These are phyloP conservation scores for Apis florea DNA, from an alignment of 1,140 invertebrate species.

Conservation along the genomic window DNA sequence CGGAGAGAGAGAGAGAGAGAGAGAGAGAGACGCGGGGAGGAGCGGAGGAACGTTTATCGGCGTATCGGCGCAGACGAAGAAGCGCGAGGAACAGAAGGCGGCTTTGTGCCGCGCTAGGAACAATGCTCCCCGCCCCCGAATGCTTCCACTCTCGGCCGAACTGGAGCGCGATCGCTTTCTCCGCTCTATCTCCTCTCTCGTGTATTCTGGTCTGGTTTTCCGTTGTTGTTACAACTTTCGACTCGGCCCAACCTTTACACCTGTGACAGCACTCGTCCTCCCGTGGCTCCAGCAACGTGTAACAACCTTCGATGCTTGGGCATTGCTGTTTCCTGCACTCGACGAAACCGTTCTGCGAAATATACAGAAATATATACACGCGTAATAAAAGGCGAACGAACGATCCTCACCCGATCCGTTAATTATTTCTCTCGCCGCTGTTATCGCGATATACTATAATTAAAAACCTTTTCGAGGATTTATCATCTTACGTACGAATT, in stretches of 20 bases:
- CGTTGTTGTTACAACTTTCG: too few species aligned
- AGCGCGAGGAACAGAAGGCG: slow-evolving; percentile 64
- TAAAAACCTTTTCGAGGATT: slow-evolving; percentile 52
- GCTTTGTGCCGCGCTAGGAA: slow-evolving; percentile 66
- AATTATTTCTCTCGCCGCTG: slow-evolving; percentile 48
- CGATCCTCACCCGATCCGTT: slow-evolving; percentile 19
- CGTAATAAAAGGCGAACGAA: background rate
- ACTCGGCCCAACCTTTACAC: slow-evolving; percentile 83
- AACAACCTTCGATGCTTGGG: slow-evolving; percentile 86
- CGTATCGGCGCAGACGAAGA: slow-evolving; percentile 37
- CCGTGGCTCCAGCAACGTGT: slow-evolving; percentile 82
- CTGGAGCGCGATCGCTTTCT: background rate
- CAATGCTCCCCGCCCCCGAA: slow-evolving; percentile 61
- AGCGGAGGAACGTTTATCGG: slow-evolving; percentile 51
- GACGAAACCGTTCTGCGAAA: slow-evolving; percentile 86
- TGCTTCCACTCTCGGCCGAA: slow-evolving; percentile 39
- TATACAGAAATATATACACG: too few species aligned
- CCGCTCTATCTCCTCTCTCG: background rate
- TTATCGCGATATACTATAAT: slow-evolving; percentile 60
- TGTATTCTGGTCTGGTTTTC: too few species aligned
- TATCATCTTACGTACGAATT: slow-evolving; percentile 51
- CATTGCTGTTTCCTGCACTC: slow-evolving; percentile 85
- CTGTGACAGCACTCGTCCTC: slow-evolving; percentile 84
- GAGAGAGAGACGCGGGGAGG: slow-evolving; percentile 23
- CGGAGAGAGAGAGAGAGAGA: too few species aligned